phyloP scores from a whole-genome alignment of 2,113 vertebrate genomes.

The Carlito syrichta region DNA sequence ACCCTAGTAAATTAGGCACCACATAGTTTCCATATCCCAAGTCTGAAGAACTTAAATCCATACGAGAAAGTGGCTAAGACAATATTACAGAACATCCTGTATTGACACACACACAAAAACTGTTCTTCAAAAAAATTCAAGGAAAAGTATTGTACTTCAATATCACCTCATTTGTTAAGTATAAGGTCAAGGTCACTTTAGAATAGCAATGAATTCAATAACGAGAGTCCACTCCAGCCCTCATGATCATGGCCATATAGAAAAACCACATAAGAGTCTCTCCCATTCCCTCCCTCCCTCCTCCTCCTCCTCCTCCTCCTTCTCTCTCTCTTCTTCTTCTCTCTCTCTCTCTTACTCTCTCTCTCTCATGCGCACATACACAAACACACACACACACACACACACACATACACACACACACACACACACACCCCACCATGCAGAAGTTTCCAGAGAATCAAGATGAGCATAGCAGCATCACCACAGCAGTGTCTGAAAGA shows the following conservation, averaged over 20 bases:
- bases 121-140: background rate
- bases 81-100: background rate
- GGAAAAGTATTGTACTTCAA: background rate
- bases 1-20: background rate
- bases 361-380: background rate
- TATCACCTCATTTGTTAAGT: background rate
- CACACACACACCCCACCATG: background rate
- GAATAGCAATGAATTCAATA: background rate
- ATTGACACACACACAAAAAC: background rate
- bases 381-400: background rate
- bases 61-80: background rate
- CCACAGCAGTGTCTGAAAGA: background rate
- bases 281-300: too few species aligned
- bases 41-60: background rate
- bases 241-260: background rate
- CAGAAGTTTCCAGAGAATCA: background rate
- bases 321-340: rapidly evolving
- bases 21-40: background rate
- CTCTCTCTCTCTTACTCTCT: too few species aligned
- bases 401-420: background rate
- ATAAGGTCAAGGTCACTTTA: background rate
- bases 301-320: rapidly evolving
- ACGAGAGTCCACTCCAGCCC: background rate
- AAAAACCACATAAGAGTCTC: background rate
- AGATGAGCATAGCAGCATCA: background rate